phyloP scores from a whole-genome alignment of 2,797 vertebrate species.

The Microcaecilia unicolor region DNA sequence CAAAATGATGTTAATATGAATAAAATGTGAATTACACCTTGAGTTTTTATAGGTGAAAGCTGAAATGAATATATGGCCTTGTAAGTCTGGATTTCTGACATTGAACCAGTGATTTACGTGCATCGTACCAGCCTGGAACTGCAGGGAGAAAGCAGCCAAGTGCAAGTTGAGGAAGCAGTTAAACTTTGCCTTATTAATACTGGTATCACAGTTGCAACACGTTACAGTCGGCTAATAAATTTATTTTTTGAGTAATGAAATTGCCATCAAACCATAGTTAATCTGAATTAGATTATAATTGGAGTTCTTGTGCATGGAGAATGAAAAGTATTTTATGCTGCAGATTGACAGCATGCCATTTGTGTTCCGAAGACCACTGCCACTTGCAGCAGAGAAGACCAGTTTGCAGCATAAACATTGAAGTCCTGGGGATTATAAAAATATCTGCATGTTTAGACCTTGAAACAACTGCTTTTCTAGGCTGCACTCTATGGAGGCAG shows the following conservation, averaged over 20 bases:
- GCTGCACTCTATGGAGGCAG: no score
- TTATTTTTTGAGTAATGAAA: constrained; percentile 54
- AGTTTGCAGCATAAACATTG: no score
- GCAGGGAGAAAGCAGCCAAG: constrained; percentile 40
- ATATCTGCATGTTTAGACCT: no score
- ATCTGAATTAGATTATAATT: constrained; percentile 38
- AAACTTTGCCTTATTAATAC: constrained; percentile 46
- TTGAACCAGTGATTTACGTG: constrained; percentile 48
- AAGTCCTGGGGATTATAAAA: no score
- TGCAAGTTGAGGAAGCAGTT: constrained; percentile 22
- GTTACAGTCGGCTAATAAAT: constrained; percentile 45
- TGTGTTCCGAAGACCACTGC: no score
- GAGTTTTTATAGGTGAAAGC: constrained; percentile 29
- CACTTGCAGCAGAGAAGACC: no score
- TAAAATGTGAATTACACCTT: constrained; percentile 32
- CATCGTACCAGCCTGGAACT: constrained; percentile 37
- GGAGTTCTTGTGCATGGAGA: constrained; percentile 13
- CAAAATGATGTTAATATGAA: constrained; percentile 36
- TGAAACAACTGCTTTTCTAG: no score
- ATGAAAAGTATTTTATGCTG: not conserved
- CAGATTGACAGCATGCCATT: not conserved
- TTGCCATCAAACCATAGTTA: constrained; percentile 39
- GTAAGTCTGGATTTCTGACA: constrained; percentile 30
- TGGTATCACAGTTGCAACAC: constrained; percentile 45
- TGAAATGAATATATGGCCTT: constrained; percentile 35